A percentile compares a stretch with the other conserved stretches of the same genome.
These are phyloP conservation scores for Scaptomyza caliginosa DNA, from an alignment of 2,888 invertebrate genomes.

Conservation along the genomic window DNA sequence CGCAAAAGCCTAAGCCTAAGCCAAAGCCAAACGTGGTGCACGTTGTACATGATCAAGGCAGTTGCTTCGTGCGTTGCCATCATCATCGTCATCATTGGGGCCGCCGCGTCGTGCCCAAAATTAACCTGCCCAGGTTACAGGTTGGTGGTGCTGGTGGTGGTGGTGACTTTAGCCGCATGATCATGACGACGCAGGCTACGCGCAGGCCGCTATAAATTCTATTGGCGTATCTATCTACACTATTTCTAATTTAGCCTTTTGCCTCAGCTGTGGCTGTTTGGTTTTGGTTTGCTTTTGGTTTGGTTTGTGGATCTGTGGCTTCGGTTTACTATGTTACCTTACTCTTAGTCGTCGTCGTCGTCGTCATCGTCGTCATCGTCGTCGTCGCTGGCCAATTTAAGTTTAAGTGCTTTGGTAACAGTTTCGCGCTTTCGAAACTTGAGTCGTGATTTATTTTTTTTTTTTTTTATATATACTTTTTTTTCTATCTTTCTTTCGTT, in stretches of 20 bases:
- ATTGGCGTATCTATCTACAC: slow-evolving; percentile 80
- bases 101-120: slow-evolving; percentile 69
- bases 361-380: slow-evolving; percentile 23
- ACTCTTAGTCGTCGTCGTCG: slow-evolving; percentile 60
- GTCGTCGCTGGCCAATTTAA: slow-evolving; percentile 75
- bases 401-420: slow-evolving; percentile 81
- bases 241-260: slow-evolving; percentile 77
- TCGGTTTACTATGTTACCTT: slow-evolving; percentile 59
- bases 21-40: slow-evolving; percentile 27
- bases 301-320: slow-evolving; percentile 31
- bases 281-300: slow-evolving; percentile 6
- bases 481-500: slow-evolving; percentile 21
- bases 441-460: slow-evolving; percentile 80
- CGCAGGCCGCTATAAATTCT: slow-evolving; percentile 74
- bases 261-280: slow-evolving; percentile 12
- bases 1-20: neutral
- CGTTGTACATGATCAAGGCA: slow-evolving; percentile 54
- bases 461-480: slow-evolving; percentile 2
- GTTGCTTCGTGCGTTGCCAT: slow-evolving; percentile 74
- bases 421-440: slow-evolving; percentile 80
- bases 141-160: neutral
- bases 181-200: slow-evolving; percentile 65
- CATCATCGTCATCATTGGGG: slow-evolving; percentile 68
- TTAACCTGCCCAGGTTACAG: slow-evolving; percentile 67
- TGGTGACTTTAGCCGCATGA: slow-evolving; percentile 47